Evolutionary conservation across 2,797 vertebrate genomes (phyloP), one percentile per base, ranked within the genome.

Genomic region (Danio kyathit): DNA sequence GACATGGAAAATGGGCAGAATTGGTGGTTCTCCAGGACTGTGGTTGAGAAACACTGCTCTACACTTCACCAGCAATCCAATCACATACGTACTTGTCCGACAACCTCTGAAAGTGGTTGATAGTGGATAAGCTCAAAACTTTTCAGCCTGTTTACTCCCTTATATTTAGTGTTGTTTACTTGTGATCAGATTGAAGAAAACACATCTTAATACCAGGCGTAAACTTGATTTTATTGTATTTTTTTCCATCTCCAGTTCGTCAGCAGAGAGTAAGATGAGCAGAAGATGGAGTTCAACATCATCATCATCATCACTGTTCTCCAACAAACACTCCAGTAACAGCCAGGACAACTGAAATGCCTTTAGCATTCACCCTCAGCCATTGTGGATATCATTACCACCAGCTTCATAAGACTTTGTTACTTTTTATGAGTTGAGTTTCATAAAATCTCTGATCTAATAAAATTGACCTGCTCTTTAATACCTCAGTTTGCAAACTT

Each of bases 221-320:
- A 29, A 29, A 1, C 29, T 29, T 29, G 29, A 9, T 14, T 48
- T 76, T 6, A 56, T 65, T 51, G 56, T 49, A 19, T 82, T 79
- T 70, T n/a, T 77, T 76, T 16, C 61, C 46, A 65, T 75, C 10
- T 78, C 5, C 83, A 95, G 95, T 95, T 90, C 95, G 95, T 70
- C 94, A 95, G 81, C 94, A 95, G 90, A 94, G 95, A 87, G 84
- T 94, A 83, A 90, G 94, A 88, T 95, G 91, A 95, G 85, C 44
- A 7, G 16, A 14, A 5, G 21, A 13, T 12, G n/a, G 52, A 73
- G 11, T 52, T 51, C 16, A 29, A 29, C 29, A 29, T 29, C 29
- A 29, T 29, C 29, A 29, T 29, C 29, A 29, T 29, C 29, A 1
- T 29, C 29, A 29, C 29, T 12, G 16, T 49, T 64, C 43, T 54